Percentiles rank a stretch among this genome's conserved stretches.
phyloP scores from a whole-genome alignment of 1,140 invertebrate genomes.

The Bombus pascuorum region DNA sequence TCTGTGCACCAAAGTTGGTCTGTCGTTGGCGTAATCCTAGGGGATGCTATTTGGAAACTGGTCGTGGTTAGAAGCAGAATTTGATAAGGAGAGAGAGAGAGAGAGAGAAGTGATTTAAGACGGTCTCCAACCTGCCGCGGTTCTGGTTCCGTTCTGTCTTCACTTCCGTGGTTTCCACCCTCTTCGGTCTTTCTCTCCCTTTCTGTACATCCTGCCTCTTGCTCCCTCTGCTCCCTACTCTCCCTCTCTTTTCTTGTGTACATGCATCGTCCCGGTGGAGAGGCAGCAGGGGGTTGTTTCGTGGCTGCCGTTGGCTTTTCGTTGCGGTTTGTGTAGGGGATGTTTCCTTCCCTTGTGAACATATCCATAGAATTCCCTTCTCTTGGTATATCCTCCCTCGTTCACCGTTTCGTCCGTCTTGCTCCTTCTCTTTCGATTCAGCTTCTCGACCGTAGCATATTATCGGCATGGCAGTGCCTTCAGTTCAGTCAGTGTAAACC shows the following conservation, averaged over 20 bases:
- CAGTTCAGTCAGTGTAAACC: conserved; percentile 74
- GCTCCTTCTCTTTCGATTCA: conserved; percentile 50
- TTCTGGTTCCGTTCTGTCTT: conserved; percentile 39
- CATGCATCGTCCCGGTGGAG: conserved; percentile 56
- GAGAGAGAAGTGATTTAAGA: conserved; percentile 70
- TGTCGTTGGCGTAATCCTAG: conserved; percentile 15
- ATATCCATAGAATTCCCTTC: conserved; percentile 63
- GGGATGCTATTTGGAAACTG: conserved; percentile 43
- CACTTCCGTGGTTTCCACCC: conserved; percentile 39
- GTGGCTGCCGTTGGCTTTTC: conserved; percentile 73
- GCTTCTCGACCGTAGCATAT: conserved; percentile 70
- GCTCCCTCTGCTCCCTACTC: conserved; percentile 4
- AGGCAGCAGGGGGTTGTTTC: conserved; percentile 66
- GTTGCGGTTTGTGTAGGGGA: conserved; percentile 76
- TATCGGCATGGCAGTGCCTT: conserved; percentile 70
- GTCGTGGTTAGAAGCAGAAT: conserved; percentile 23
- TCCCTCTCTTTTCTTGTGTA: conserved; percentile 55
- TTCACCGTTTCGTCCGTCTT: conserved; percentile 31
- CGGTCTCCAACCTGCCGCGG: conserved; percentile 43
- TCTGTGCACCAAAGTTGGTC: conserved; percentile 50
- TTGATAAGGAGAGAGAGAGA: conserved; percentile 47
- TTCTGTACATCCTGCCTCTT: conserved; percentile 11
- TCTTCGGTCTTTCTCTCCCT: conserved; percentile 39
- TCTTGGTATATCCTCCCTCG: conserved; percentile 26
- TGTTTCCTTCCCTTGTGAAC: conserved; percentile 77